phyloP scores from a whole-genome alignment of 2,113 vertebrate species.

The Mus musculus region DNA sequence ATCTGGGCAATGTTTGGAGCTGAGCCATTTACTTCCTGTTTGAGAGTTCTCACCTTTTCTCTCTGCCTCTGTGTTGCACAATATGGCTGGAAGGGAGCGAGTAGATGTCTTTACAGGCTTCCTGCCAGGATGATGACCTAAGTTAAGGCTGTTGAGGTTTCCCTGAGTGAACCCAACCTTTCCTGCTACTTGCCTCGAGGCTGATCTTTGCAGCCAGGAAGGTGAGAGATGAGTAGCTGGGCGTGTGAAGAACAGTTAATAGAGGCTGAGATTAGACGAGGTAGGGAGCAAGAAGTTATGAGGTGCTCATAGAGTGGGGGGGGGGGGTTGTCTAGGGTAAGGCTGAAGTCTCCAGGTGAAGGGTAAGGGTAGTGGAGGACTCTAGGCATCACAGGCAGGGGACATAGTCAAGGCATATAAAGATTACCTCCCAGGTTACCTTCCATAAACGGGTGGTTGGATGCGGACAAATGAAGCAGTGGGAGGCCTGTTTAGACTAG shows the following conservation, averaged over 20 bases:
- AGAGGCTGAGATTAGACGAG: neutral
- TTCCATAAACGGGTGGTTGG: neutral
- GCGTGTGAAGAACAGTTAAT: neutral
- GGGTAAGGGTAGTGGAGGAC: neutral
- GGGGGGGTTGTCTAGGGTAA: accelerated
- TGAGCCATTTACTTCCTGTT: neutral
- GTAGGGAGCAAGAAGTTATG: neutral
- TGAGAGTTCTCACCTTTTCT: neutral
- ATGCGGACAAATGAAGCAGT: neutral
- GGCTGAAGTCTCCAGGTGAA: neutral
- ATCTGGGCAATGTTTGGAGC: neutral
- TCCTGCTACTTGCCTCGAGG: too few relatives aligned
- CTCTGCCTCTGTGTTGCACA: neutral
- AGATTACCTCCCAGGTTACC: neutral
- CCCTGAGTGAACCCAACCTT: neutral
- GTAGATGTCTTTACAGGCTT: neutral
- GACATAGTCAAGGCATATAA: neutral
- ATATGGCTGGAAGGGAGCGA: neutral
- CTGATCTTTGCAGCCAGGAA: neutral
- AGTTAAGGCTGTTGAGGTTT: neutral
- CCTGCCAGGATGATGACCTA: neutral
- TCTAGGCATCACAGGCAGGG: too few relatives aligned
- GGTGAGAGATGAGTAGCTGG: neutral
- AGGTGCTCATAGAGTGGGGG: accelerated
- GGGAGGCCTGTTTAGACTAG: neutral